Evolutionary conservation across 2,113 vertebrate species (phyloP).

Genomic region (Dipodomys ordii): DNA sequence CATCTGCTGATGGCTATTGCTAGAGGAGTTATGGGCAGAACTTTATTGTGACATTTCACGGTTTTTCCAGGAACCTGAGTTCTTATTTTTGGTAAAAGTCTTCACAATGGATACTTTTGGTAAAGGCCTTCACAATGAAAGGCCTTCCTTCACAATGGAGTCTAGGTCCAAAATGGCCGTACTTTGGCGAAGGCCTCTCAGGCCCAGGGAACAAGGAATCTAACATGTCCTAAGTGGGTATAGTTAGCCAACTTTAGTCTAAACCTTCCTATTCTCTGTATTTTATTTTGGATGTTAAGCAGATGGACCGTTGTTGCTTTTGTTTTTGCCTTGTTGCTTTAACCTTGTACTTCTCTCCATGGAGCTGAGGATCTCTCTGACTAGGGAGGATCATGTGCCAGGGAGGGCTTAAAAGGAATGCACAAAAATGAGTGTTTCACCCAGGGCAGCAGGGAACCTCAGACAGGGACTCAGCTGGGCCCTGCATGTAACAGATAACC

Average conservation of each 20-base stretch:
- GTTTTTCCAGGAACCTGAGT: no score
- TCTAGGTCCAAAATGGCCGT: no score
- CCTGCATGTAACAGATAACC: no score
- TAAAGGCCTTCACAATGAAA: no score
- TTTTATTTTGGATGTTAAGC: neutral
- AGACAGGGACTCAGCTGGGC: neutral
- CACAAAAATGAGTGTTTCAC: neutral
- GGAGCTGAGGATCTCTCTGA: neutral
- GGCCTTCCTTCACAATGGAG: no score
- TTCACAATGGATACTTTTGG: no score
- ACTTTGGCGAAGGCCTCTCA: no score
- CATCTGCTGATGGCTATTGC: no score
- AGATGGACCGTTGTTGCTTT: neutral
- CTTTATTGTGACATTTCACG: no score
- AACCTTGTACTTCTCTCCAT: neutral
- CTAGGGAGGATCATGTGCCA: neutral
- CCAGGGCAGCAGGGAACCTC: neutral
- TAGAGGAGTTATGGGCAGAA: no score
- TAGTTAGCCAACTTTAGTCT: neutral
- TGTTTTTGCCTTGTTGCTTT: neutral
- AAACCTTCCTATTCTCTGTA: neutral
- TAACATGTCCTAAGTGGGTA: neutral
- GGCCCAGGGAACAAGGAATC: neutral
- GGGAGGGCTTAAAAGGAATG: neutral
- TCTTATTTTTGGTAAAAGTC: no score